A percentile compares a stretch with the other conserved stretches of the same genome.
These are phyloP conservation scores for Dynastes hyllus DNA, from an alignment of 2,888 invertebrate genomes.

Conservation along the genomic window DNA sequence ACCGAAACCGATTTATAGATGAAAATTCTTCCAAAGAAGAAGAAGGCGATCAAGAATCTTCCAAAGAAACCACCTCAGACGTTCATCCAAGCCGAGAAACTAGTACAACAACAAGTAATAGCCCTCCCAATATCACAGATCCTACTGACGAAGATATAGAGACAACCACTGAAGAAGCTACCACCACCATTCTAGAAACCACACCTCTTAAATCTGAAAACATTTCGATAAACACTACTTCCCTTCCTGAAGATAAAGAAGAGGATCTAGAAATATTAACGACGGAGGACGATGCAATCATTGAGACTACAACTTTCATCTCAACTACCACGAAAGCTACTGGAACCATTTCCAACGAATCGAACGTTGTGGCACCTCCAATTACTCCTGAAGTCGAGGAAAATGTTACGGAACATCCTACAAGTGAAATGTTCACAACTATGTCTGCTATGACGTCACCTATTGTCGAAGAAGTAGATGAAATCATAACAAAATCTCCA, in stretches of 20 bases:
- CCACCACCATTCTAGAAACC: slow-evolving; percentile 44
- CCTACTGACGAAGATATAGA: background rate
- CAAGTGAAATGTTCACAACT: background rate
- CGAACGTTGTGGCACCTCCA: background rate
- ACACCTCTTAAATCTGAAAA: background rate
- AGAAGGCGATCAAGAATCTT: slow-evolving; percentile 35
- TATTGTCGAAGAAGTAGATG: background rate
- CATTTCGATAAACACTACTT: background rate
- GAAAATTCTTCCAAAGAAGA: slow-evolving; percentile 37
- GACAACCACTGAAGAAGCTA: slow-evolving; percentile 49
- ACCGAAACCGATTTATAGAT: background rate
- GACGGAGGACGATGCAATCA: background rate
- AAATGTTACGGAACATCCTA: too few relatives aligned
- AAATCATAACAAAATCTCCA: background rate
- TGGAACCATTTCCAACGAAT: background rate
- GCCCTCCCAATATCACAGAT: background rate
- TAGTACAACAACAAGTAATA: too few relatives aligned
- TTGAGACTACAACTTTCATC: slow-evolving; percentile 1
- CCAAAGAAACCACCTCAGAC: slow-evolving; percentile 42
- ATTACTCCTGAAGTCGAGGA: too few relatives aligned
- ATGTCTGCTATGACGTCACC: background rate
- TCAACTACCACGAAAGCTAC: background rate
- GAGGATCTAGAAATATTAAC: background rate
- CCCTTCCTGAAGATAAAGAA: background rate
- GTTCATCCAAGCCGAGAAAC: slow-evolving; percentile 48